Evolutionary conservation across 2,888 invertebrate genomes (phyloP), one percentile per base, ranked within the genome.

Genomic region (Amiota minor): DNA sequence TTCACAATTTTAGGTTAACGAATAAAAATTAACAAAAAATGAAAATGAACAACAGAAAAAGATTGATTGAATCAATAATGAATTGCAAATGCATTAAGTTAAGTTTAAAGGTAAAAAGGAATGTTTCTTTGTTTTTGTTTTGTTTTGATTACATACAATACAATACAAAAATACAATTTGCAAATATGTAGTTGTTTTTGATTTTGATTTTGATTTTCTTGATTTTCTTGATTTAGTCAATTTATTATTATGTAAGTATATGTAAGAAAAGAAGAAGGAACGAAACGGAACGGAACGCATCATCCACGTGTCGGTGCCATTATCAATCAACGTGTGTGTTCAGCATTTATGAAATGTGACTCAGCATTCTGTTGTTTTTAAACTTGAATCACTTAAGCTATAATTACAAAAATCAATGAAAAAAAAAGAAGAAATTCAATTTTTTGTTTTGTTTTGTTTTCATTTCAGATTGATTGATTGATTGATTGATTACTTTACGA

Each of bases 321-420:
- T 68, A 18, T 59, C 67, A 68, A 68, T 53, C n/a, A n/a, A n/a
- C n/a, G n/a, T n/a, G 23, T 68, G 35, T 68, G 65, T 47, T 68
- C 67, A 68, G 67, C 67, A 35, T 23, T 1, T 35, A 35, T 35
- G 18, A 68, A 68, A 14, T 68, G 67, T 68, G 67, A 78, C 76
- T 83, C 83, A 83, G 86, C 83, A 83, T 79, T 83, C 86, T 80
- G 83, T 83, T 77, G 83, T 83, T 76, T 84, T 83, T 78, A 83
- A 83, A 85, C 86, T 84, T 78, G 83, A 83, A 85, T 83, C 83
- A 85, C 84, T 83, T 83, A 83, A 71, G 83, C 83, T 83, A 83
- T 84, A 83, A 83, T 84, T 68, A 68, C 46, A 68, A 68, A 68
- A 68, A 68, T 68, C 67, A 68, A 68, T 68, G 50, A 68, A 68